Percentiles rank a stretch among this genome's conserved stretches.
Evolutionary conservation across 2,888 invertebrate genomes (phyloP).

Genomic region (Mayetiola destructor): DNA sequence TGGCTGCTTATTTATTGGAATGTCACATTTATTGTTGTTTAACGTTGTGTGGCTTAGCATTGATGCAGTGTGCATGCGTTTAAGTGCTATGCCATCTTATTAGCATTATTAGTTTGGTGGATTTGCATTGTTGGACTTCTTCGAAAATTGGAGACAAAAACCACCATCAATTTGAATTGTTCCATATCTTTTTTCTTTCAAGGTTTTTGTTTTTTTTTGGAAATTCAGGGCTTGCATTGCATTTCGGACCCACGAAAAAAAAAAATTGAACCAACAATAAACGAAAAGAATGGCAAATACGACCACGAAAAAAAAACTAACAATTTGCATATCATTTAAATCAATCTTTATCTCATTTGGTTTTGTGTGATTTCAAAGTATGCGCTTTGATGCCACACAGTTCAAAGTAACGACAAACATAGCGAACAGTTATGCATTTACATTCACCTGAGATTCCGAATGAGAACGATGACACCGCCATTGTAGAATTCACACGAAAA

Average conservation of each 20-base stretch:
- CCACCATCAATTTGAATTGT: background rate
- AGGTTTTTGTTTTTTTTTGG: too few relatives aligned
- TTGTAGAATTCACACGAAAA: background rate
- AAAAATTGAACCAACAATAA: too few relatives aligned
- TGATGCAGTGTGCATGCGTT: background rate
- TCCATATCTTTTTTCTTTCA: background rate
- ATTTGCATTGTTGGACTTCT: background rate
- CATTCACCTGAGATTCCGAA: background rate
- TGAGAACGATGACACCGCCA: background rate
- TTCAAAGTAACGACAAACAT: constrained; percentile 2
- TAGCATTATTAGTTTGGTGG: constrained; percentile 2
- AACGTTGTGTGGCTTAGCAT: constrained; percentile 2
- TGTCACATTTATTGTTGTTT: constrained; percentile 3
- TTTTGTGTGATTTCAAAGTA: constrained; percentile 2
- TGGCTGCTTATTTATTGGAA: constrained; percentile 1
- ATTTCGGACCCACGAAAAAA: background rate
- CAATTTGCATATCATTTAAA: constrained; percentile 5
- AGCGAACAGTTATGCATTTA: constrained; percentile 3
- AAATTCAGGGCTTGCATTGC: background rate
- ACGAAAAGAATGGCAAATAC: background rate
- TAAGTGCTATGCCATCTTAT: background rate
- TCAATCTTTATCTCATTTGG: background rate
- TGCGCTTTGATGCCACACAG: background rate
- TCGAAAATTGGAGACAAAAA: background rate
- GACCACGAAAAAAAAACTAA: background rate